These are phyloP conservation scores for Coptodon rendalli DNA, from an alignment of 2,113 vertebrate genomes.

Conservation along the genomic window DNA sequence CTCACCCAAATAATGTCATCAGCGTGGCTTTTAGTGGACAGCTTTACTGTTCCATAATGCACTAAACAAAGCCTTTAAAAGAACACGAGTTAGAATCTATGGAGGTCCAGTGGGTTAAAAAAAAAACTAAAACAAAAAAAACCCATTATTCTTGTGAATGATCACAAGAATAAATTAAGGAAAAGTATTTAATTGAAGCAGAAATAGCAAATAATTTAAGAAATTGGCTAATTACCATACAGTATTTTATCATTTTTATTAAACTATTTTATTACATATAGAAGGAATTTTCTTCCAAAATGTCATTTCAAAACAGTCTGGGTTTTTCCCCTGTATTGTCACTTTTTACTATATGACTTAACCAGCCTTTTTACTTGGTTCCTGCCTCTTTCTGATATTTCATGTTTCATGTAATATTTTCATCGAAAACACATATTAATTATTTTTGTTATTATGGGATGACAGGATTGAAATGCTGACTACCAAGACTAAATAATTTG, in stretches of 20 bases:
- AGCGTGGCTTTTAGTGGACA: not conserved
- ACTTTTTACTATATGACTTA: not conserved
- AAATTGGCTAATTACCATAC: not conserved
- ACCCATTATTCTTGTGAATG: not conserved
- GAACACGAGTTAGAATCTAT: not conserved
- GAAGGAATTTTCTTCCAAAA: not conserved
- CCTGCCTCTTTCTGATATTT: not conserved
- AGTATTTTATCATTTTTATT: not conserved
- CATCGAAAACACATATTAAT: not conserved
- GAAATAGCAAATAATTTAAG: not conserved
- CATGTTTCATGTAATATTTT: not conserved
- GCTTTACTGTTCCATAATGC: not conserved
- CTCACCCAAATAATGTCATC: not conserved
- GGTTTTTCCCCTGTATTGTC: not conserved
- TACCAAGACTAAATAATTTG: not conserved
- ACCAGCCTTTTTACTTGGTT: not conserved
- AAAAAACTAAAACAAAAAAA: not conserved
- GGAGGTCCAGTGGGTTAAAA: not conserved
- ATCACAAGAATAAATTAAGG: not conserved
- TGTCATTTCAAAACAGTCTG: not conserved
- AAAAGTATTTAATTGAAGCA: not conserved
- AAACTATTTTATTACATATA: not conserved
- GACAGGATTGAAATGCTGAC: not conserved
- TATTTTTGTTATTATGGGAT: not conserved
- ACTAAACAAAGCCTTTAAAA: not conserved